Evolutionary conservation across 1,140 invertebrate species (phyloP), one percentile per base, ranked within the genome.

Genomic region (Plectrocnemia conspersa): DNA sequence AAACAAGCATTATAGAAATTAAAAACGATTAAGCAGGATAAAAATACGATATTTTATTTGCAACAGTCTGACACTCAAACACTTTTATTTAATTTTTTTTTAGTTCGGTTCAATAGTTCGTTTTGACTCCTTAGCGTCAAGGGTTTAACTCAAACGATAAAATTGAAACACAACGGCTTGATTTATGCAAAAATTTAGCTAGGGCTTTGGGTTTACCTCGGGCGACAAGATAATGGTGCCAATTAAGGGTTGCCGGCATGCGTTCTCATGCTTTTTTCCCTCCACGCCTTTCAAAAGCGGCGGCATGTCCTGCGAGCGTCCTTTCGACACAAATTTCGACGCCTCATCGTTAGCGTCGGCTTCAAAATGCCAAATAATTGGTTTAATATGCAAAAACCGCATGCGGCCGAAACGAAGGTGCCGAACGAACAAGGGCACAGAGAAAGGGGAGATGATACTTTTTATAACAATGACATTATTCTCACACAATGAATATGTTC

Each of bases 141-240:
- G n/a, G n/a, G n/a, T n/a, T n/a, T n/a, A n/a, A n/a, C n/a, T n/a
- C 18, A 44, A 2, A n/a, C 41, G 41, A 6, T n/a, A 44, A 44
- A 44, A 44, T 44, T 44, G 41, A 21, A 44, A 44, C 47, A 18
- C 47, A 50, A 35, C 21, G 33, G 29, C 5, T 2, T 24, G 19
- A 13, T 18, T 10, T 50, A 50, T 50, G 47, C 47, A 50, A 50
- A 50, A 21, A n/a, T n/a, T n/a, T n/a, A n/a, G n/a, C n/a, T n/a
- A 27, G 27, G 27, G 13, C 15, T 19, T 21, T 25, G 1, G n/a
- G n/a, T n/a, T n/a, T 24, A 27, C 44, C 13, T 32, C 27, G 29
- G 21, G 47, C 47, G 47, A 38, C 33, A 35, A 50, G 47, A 50
- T 50, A 50, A 50, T 50, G 47, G 47, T 23, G 22, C 47, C 47